Evolutionary conservation across 2,888 invertebrate genomes (phyloP), one percentile per base, ranked within the genome.

Genomic region (Fabriciana adippe): DNA sequence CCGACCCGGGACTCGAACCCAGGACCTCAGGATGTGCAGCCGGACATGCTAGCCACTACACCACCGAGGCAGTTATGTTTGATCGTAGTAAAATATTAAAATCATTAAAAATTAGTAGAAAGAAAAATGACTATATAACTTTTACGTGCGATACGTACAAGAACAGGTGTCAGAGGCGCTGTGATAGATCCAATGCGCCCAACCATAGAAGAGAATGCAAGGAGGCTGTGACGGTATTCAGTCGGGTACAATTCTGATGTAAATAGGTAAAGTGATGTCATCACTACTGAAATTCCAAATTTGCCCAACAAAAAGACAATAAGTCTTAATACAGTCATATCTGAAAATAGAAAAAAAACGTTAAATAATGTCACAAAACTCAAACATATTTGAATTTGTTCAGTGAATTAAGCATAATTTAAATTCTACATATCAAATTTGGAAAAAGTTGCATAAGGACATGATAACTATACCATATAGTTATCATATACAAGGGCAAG

Each of bases 241-340:
- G 95, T 95, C 1, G 95, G 95, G 76, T 94, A 95, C 76, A 95
- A 85, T 81, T 95, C 95, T 13, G 94, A 91, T 0, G 95, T 94
- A 76, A 93, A 94, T 71, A 94, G 87, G 77, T 94, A 94, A 55
- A 94, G 78, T 13, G 93, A 90, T 54, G 93, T 91, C 76, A 94
- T 94, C 45, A 94, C 92, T 65, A 93, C 86, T 0, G 94, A 93
- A 18, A 94, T 94, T 35, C 93, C 89, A 74, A 93, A 87, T 79
- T 94, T 94, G 0, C 94, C 94, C 66, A 92, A 81, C 65, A 94
- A 80, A 76, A 92, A 94, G n/a, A 90, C 48, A 0, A 93, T 66
- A 70, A 94, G 75, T 0, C 93, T 90, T 0, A 88, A 61, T 0
- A 79, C 79, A 0, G 76, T 48, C 50, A 86, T 64, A 26, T 87